Evolutionary conservation across 2,888 invertebrate species (phyloP).

Genomic region (Lycia hirtaria): DNA sequence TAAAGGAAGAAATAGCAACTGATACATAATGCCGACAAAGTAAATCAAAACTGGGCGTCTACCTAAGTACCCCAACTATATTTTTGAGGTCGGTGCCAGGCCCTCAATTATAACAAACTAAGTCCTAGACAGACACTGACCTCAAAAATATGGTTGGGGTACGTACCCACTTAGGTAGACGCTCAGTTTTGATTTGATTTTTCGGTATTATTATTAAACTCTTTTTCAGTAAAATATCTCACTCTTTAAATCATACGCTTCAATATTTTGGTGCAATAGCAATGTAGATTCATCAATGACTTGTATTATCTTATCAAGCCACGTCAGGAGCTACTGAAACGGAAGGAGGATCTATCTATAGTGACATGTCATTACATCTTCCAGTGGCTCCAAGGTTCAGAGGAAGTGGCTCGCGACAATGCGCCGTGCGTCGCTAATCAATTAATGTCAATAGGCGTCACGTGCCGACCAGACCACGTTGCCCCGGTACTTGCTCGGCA

Average conservation of each 20-base stretch:
- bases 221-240: background rate
- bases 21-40: too few species aligned
- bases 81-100: too few species aligned
- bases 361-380: constrained; percentile 21
- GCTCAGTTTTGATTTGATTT: too few species aligned
- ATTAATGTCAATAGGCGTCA: constrained; percentile 67
- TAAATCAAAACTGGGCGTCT: too few species aligned
- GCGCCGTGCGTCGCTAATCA: constrained; percentile 67
- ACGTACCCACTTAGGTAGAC: too few species aligned
- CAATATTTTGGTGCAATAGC: background rate
- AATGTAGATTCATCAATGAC: background rate
- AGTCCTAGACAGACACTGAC: too few species aligned
- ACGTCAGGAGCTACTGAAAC: background rate
- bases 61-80: too few species aligned
- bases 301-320: background rate
- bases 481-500: constrained; percentile 19
- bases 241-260: background rate
- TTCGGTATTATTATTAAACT: too few species aligned
- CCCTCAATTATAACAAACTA: too few species aligned
- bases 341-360: background rate
- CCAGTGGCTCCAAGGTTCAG: constrained; percentile 29
- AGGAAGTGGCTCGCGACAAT: constrained; percentile 40
- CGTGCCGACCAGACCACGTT: constrained; percentile 50
- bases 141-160: too few species aligned
- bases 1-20: too few species aligned